phyloP scores from a whole-genome alignment of 2,113 vertebrate species.

The Anolis sagrei region DNA sequence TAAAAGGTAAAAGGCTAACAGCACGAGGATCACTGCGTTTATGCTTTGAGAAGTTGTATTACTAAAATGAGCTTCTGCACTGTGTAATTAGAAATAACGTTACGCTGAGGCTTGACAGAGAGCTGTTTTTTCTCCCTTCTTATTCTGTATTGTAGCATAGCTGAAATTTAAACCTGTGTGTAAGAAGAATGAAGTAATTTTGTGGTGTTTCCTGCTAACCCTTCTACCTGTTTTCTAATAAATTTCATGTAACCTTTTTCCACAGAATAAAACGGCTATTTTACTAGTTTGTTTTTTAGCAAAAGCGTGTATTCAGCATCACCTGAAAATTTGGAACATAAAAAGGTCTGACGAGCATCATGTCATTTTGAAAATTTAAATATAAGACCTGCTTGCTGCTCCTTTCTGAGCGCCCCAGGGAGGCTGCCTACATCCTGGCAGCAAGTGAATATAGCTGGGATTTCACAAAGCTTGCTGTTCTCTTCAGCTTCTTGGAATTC shows the following conservation, averaged over 20 bases:
- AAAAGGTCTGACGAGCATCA: neutral
- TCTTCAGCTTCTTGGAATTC: constrained; percentile 17
- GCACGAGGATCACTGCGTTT: neutral
- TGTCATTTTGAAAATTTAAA: neutral
- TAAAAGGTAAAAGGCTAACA: neutral
- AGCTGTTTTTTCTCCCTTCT: constrained; percentile 29
- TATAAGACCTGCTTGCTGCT: neutral
- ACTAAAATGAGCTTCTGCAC: constrained; percentile 35
- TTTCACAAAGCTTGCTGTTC: neutral
- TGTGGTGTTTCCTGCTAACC: constrained; percentile 25
- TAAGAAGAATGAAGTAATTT: constrained; percentile 36
- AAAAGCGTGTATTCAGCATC: constrained; percentile 1
- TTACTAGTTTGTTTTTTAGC: constrained; percentile 31
- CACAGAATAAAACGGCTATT: neutral
- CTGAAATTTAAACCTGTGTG: constrained; percentile 42
- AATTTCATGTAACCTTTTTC: constrained; percentile 8
- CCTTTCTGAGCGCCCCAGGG: constrained; percentile 9
- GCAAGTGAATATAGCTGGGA: constrained; percentile 51
- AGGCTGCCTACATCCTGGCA: constrained; percentile 41
- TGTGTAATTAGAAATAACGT: constrained; percentile 19
- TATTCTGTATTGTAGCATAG: constrained; percentile 37
- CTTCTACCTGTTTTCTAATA: constrained; percentile 4
- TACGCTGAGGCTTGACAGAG: constrained; percentile 35
- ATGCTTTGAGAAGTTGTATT: neutral
- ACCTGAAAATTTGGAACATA: neutral